These are phyloP conservation scores for Cossypha caffra DNA, from an alignment of 2,797 vertebrate species.

Conservation along the genomic window DNA sequence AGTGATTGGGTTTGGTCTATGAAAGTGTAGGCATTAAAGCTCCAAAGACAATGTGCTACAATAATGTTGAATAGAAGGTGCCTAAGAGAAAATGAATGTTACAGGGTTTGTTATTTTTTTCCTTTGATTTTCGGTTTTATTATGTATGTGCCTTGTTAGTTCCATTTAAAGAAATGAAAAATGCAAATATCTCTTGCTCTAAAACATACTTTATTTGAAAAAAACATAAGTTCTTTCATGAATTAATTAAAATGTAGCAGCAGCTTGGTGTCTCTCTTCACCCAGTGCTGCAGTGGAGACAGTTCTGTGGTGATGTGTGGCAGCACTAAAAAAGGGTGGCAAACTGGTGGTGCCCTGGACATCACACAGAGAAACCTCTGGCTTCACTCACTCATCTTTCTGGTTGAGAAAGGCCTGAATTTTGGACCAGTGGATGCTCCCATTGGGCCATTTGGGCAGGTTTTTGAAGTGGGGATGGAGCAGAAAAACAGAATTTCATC, in stretches of 20 bases:
- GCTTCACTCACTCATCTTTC: neutral
- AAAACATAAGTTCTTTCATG: neutral
- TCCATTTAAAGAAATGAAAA: neutral
- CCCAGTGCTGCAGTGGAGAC: neutral
- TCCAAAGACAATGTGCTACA: neutral
- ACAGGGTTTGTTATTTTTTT: neutral
- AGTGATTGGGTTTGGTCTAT: neutral
- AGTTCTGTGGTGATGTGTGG: fast-evolving
- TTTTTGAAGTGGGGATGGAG: neutral
- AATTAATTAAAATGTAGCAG: neutral
- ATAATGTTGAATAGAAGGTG: neutral
- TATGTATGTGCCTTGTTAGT: neutral
- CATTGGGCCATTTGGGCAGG: fast-evolving
- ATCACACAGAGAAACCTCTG: neutral
- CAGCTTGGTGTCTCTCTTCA: neutral
- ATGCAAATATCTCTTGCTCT: neutral
- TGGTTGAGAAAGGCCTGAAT: neutral
- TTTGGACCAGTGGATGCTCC: neutral
- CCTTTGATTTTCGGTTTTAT: slow-evolving; percentile 21
- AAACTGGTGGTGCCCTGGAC: neutral
- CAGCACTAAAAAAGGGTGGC: neutral
- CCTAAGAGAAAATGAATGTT: neutral
- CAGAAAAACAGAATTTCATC: neutral
- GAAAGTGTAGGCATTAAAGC: slow-evolving; percentile 1
- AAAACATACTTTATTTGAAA: neutral